These are phyloP conservation scores for Argyra leucocephala DNA, from an alignment of 2,888 invertebrate species.

Conservation along the genomic window DNA sequence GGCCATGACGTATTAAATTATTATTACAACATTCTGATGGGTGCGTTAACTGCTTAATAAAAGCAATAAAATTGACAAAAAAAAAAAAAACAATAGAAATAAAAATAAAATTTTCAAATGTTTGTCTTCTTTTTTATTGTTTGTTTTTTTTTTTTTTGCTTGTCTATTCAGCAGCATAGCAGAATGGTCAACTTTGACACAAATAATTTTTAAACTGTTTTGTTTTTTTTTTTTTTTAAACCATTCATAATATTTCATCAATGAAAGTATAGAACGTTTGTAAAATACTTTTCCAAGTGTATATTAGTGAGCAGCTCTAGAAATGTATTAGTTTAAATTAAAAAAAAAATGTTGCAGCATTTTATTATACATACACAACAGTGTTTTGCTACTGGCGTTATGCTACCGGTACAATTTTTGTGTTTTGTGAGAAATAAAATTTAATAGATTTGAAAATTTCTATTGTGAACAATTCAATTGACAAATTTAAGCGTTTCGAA, in stretches of 20 bases:
- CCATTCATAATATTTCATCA: not conserved
- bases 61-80: not conserved
- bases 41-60: conserved; percentile 6
- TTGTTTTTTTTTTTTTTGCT: not conserved
- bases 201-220: not conserved
- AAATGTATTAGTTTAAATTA: too few species aligned
- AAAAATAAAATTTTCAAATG: too few species aligned
- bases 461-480: too few species aligned
- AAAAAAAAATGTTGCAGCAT: too few species aligned
- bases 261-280: not conserved
- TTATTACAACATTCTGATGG: not conserved
- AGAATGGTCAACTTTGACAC: conserved; percentile 3
- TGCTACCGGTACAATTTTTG: too few species aligned
- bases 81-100: not conserved
- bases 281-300: too few species aligned
- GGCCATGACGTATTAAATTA: not conserved
- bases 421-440: too few species aligned
- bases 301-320: too few species aligned
- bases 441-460: too few species aligned
- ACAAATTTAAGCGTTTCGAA: too few species aligned
- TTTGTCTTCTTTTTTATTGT: not conserved
- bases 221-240: not conserved
- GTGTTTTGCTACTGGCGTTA: too few species aligned
- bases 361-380: too few species aligned
- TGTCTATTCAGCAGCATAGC: not conserved